Evolutionary conservation across 2,797 vertebrate genomes (phyloP).

Genomic region (Heteromormyrus szaboi): DNA sequence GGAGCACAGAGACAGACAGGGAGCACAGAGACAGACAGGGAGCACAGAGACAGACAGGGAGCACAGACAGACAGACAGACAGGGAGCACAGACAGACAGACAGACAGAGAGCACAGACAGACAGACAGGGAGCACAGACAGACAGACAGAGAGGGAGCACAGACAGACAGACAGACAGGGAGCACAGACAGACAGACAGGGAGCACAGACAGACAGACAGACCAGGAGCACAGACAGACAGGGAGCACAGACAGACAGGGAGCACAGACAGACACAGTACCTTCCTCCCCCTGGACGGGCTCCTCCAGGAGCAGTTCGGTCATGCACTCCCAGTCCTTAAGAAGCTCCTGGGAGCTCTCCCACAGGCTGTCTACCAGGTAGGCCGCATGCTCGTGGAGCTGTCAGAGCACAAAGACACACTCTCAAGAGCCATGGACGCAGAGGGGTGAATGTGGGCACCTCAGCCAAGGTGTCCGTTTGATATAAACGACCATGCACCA

Average conservation of each 20-base stretch:
- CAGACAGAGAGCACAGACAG: no score
- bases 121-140: no score
- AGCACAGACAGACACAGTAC: constrained; percentile 49
- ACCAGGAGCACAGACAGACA: no score
- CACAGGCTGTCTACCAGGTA: constrained; percentile 97
- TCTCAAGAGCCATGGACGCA: constrained; percentile 10
- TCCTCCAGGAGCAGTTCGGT: constrained; percentile 92
- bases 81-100: no score
- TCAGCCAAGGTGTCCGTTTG: background rate
- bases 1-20: no score
- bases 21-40: background rate
- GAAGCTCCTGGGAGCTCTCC: constrained; percentile 97
- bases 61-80: no score
- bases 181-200: no score
- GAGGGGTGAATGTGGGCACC: background rate
- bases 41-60: constrained; percentile 10
- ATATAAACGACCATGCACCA: background rate
- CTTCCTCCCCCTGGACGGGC: constrained; percentile 92
- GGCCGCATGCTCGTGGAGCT: constrained; percentile 97
- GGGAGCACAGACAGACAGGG: background rate
- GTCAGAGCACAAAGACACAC: constrained; percentile 42
- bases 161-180: no score
- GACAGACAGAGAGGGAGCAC: no score
- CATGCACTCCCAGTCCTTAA: constrained; percentile 99
- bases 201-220: no score